Base-by-base conservation (phyloP, 2,113 vertebrate species). In the Chaetodon auriga region DNA sequence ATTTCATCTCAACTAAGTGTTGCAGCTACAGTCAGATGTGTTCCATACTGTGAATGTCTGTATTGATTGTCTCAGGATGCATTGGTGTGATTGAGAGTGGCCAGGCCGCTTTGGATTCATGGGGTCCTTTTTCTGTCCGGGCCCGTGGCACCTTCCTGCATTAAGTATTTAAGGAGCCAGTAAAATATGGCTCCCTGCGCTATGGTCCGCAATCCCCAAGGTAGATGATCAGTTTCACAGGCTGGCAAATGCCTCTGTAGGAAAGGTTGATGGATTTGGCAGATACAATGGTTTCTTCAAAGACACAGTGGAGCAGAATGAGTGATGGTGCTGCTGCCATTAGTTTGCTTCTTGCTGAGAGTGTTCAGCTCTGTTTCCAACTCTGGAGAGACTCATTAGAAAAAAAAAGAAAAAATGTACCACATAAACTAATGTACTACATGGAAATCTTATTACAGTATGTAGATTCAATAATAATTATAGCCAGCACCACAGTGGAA, bases 201-300 rank as follows among this genome's bases (percentile, higher is more conserved):
- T 63, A 77, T 84, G 75, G 86, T 69, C 83, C 38, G 69, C 84
- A 85, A 80, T 93, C 89, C 91, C 90, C 87, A 76, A 81, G 90
- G 92, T 90, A 89, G 90, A 91, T 91, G 93, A 95, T 95, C 93
- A 87, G 92, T 94, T 95, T 94, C 92, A 86, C 85, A 80, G 89
- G 83, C 89, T 91, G 91, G 85, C 84, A 82, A 92, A 92, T 88
- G 89, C 83, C 90, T 89, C 71, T 76, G 89, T 91, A 87, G 86
- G 92, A 74, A 80, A 79, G 65, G 83, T 82, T 94, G 93, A 94
- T 93, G 90, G 92, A 93, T 95, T 90, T 94, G 90, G 83, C 91
- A 91, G 90, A 94, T 92, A 88, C 84, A 88, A 91, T 80, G 87
- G 84, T 82, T 91, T 89, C 88, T 90, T 93, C 87, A 92, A 94